Percentiles rank a stretch among this genome's conserved stretches.
phyloP scores from a whole-genome alignment of 1,140 invertebrate species.

The Gonatopus flavifemur region DNA sequence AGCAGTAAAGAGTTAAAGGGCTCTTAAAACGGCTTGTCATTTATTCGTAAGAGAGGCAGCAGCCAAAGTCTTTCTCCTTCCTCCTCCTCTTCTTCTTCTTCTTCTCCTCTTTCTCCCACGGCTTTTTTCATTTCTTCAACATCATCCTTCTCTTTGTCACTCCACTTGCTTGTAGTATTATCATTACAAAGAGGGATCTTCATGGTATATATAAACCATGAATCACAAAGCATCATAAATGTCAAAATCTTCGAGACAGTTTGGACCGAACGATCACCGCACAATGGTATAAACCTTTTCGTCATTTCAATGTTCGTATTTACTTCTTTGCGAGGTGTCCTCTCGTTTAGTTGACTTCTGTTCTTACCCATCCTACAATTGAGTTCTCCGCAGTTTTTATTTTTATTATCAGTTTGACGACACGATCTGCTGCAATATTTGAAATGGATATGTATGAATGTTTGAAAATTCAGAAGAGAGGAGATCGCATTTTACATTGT shows the following conservation, averaged over 20 bases:
- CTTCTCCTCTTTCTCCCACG: conserved; percentile 21
- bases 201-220: conserved; percentile 55
- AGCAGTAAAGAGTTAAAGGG: conserved; percentile 49
- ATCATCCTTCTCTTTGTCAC: conserved; percentile 19
- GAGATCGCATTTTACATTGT: too few species aligned
- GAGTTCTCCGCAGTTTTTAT: too few species aligned
- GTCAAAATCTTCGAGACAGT: conserved; percentile 47
- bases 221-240: conserved; percentile 50
- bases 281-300: too few species aligned
- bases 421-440: too few species aligned
- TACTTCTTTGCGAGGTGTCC: too few species aligned
- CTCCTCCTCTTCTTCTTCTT: conserved; percentile 1
- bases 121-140: too few species aligned
- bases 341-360: too few species aligned
- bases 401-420: too few species aligned
- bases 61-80: conserved; percentile 10
- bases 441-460: too few species aligned
- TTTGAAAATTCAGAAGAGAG: too few species aligned
- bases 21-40: conserved; percentile 47
- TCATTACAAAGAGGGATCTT: conserved; percentile 42
- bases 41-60: conserved; percentile 48
- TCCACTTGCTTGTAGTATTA: conserved; percentile 29
- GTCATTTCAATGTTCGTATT: too few species aligned
- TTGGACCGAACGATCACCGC: conserved; percentile 31
- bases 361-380: too few species aligned